Conservation (phyloP, 2,888 invertebrate genomes). For the Neoitamus cyanurus region DNA sequence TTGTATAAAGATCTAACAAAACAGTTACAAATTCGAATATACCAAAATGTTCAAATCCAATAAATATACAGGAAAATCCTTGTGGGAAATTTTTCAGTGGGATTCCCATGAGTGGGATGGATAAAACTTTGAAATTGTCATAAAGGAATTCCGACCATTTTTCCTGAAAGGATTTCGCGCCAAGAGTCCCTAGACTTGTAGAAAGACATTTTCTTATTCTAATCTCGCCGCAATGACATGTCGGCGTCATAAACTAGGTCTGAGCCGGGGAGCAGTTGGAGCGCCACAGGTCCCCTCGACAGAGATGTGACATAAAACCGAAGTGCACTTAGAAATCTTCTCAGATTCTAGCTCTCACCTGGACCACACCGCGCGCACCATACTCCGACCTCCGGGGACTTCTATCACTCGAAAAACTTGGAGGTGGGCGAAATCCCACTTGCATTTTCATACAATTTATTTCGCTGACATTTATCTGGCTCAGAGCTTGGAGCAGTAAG, state of each 20-base stretch:
- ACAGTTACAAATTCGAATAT: neutral
- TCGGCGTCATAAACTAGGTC: constrained; percentile 24
- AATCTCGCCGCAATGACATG: constrained; percentile 24
- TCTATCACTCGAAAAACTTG: neutral
- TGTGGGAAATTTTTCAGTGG: neutral
- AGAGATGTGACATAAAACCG: constrained; percentile 1
- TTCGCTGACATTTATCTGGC: constrained; percentile 27
- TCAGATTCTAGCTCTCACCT: constrained; percentile 9
- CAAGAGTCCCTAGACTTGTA: neutral
- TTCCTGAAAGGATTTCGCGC: neutral
- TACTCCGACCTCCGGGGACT: neutral
- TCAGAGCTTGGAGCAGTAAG: neutral
- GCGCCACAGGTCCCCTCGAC: neutral
- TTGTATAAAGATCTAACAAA: no score
- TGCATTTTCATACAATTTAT: constrained; percentile 33
- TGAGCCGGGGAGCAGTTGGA: neutral
- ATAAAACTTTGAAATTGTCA: neutral
- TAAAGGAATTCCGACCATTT: neutral
- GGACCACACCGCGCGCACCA: neutral
- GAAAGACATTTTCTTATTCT: constrained; percentile 10
- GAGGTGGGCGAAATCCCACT: neutral
- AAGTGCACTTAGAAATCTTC: constrained; percentile 34
- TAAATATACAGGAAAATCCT: neutral
- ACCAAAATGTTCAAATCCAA: neutral
- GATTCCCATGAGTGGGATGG: neutral